Base-by-base conservation (phyloP, 1,140 invertebrate species). In the Oryzaephilus surinamensis region DNA sequence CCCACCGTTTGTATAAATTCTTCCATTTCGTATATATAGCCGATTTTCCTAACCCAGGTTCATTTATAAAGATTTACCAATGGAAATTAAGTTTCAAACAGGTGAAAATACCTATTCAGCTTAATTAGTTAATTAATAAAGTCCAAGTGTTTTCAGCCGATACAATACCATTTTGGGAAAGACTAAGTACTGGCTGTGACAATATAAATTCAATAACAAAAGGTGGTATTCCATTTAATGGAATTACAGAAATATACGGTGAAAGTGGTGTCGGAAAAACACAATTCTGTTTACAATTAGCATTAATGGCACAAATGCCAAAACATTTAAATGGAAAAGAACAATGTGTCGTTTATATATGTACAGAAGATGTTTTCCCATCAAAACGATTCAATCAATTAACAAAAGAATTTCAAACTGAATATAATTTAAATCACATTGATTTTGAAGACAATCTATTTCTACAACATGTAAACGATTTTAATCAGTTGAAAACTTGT, bases 221-320 rank as follows among this genome's bases (percentile, higher is more conserved):
- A 50, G 87, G 86, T 19, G 88, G 88, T n/a, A 69, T 91, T 32
- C 61, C 75, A 16, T 68, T 64, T 39, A 70, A 73, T 38, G 79
- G 81, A 13, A 73, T 94, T 10, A 86, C 81, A 30, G 87, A 94
- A 69, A 72, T 94, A 53, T 77, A 74, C 62, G 89, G 88, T 8
- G 76, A 79, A 58, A 81, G 84, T 63, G 82, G 81, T 6, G 71
- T 70, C 50, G 88, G 88, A 11, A 94, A 92, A 68, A 87, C 86
- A 1, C 89, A 93, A 63, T 52, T 92, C 10, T 82, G 78, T 48
- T 58, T 94, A 16, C 85, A 91, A 62, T 55, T 87, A 3, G 64
- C 71, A 21, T 27, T 66, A 7, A 51, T 53, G n/a, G 50, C 61
- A 8, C 64, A 67, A 38, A 28, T 66, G 17, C 56, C 57, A 4